Percentiles rank a stretch among this genome's conserved stretches.
These are phyloP conservation scores for Amphipoea oculea DNA, from an alignment of 2,888 invertebrate species.

Conservation along the genomic window DNA sequence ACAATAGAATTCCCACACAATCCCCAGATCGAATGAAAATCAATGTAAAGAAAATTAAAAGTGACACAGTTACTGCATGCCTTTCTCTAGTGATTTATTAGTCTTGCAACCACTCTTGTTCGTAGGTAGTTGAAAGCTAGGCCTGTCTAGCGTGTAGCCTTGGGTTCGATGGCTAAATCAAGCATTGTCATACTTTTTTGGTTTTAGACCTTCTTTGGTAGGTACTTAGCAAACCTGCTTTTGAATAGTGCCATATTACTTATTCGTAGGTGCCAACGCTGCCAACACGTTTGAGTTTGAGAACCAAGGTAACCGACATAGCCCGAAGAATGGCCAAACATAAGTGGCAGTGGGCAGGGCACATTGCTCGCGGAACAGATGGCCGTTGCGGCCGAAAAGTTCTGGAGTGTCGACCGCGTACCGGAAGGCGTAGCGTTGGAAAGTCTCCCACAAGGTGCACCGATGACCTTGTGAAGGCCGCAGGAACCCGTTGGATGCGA, in stretches of 20 bases:
- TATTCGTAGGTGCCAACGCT: too few species aligned
- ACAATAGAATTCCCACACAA: slow-evolving; percentile 46
- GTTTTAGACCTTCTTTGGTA: neutral
- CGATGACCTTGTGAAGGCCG: too few species aligned
- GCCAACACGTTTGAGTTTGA: neutral
- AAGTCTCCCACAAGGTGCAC: too few species aligned
- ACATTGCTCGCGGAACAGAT: too few species aligned
- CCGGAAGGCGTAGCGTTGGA: too few species aligned
- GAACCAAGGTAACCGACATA: neutral
- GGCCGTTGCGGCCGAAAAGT: too few species aligned
- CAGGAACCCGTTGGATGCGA: too few species aligned
- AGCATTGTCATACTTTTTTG: neutral
- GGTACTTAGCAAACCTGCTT: neutral
- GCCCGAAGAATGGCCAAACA: too few species aligned
- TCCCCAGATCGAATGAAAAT: slow-evolving; percentile 51
- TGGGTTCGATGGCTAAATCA: neutral
- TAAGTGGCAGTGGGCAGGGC: too few species aligned
- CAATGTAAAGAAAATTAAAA: slow-evolving; percentile 55
- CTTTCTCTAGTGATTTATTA: slow-evolving; percentile 44
- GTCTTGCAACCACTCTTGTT: slow-evolving; percentile 12
- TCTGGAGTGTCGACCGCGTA: too few species aligned
- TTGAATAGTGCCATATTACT: neutral
- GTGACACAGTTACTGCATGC: slow-evolving; percentile 30
- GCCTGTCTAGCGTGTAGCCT: neutral
- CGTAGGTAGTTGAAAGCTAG: slow-evolving; percentile 8